Base-by-base conservation (phyloP, 1,140 invertebrate species). In the Heliconius nattereri region DNA sequence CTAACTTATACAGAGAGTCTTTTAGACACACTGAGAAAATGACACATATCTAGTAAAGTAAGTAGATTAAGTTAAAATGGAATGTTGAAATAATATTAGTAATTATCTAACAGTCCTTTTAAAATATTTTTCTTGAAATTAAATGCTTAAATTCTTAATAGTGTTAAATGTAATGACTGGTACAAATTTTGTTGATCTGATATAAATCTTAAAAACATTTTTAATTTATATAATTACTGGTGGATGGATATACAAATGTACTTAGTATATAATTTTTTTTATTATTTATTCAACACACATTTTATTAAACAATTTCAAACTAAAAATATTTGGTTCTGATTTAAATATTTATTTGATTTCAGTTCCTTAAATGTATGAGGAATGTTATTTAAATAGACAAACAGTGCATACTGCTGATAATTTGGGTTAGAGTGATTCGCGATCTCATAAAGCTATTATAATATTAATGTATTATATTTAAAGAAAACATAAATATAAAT, bases 1-100 rank as follows among this genome's bases (percentile, higher is more conserved):
- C 78, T 84, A 90, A 86, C 81, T 82, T 78, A 78, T 76, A 82
- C 85, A 84, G 87, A 84, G 85, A 79, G 91, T 92, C 92, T 93
- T 90, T 86, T 74, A 93, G 92, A 92, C 92, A 76, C 85, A 86
- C 86, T 86, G 85, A 85, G 73, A 78, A 35, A 72, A 72, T 72
- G 71, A 40, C 71, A 72, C 29, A n/a, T 37, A 3, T 37, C 11
- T 45, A 45, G 40, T 45, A 45, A 13, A 45, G 40, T 45, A 45
- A 71, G 26, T 26, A 71, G 70, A 16, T 66, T 11, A 23, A 73
- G 72, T 23, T 11, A 73, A 66, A 73, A 73, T 80, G 79, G 79
- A 80, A 80, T 80, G 79, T 80, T 73, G 23, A 29, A 66, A 66
- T 66, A 29, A 66, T 66, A 73, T 49, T 23, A 23, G 72, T 3